These are phyloP conservation scores for Diadegma fenestrale DNA, from an alignment of 2,888 invertebrate species.

Conservation along the genomic window DNA sequence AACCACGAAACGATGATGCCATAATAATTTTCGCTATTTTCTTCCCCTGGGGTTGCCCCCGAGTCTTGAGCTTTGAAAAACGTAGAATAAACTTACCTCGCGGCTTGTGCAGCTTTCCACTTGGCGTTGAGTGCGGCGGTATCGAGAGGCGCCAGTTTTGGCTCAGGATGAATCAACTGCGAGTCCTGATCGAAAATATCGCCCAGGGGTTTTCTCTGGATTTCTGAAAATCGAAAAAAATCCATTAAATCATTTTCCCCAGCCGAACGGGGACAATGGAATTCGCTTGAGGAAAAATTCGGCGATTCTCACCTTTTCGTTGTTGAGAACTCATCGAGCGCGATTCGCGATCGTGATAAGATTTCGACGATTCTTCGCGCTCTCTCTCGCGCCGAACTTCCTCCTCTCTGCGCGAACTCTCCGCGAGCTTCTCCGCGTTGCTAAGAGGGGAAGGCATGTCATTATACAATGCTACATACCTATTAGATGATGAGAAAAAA, in stretches of 20 bases:
- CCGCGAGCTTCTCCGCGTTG: constrained; percentile 83
- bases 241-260: constrained; percentile 1
- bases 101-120: constrained; percentile 83
- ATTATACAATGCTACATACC: constrained; percentile 84
- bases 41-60: too few relatives aligned
- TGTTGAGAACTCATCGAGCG: constrained; percentile 80
- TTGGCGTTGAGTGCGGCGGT: constrained; percentile 82
- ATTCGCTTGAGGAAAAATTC: not conserved
- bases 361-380: constrained; percentile 81
- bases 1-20: too few relatives aligned
- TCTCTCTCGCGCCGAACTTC: constrained; percentile 81
- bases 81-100: constrained; percentile 68
- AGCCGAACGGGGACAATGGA: not conserved
- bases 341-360: constrained; percentile 83
- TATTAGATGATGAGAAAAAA: constrained; percentile 74
- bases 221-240: constrained; percentile 75
- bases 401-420: constrained; percentile 81
- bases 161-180: constrained; percentile 81
- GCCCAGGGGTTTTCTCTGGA: constrained; percentile 81
- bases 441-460: constrained; percentile 84
- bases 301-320: constrained; percentile 80
- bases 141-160: constrained; percentile 81
- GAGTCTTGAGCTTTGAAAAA: too few relatives aligned
- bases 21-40: too few relatives aligned
- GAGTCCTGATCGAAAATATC: constrained; percentile 84